Evolutionary conservation across 1,140 invertebrate species (phyloP).

Genomic region (Charaxes varanes): DNA sequence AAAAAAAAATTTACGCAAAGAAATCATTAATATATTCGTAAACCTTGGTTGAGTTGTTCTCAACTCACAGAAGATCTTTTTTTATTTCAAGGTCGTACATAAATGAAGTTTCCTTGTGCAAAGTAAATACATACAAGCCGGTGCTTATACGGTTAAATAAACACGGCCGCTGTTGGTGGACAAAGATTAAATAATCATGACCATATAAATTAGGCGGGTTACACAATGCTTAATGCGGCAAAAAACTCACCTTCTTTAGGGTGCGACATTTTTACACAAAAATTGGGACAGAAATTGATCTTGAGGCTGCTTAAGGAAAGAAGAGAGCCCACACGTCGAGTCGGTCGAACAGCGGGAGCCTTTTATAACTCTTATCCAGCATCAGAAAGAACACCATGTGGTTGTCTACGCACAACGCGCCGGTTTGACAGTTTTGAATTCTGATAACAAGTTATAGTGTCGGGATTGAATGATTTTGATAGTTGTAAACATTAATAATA

Average conservation of each 20-base stretch:
- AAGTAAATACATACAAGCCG: conserved; percentile 9
- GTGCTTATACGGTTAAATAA: conserved; percentile 19
- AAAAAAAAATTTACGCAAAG: too few relatives aligned
- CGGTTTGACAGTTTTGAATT: conserved; percentile 28
- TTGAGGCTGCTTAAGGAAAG: conserved; percentile 19
- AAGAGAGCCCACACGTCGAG: conserved; percentile 32
- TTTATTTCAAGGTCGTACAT: conserved; percentile 17
- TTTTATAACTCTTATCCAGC: conserved; percentile 59
- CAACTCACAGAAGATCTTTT: too few relatives aligned
- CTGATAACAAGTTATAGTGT: conserved; percentile 29
- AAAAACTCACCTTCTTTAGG: conserved; percentile 57
- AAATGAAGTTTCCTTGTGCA: conserved; percentile 6
- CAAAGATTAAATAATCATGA: too few relatives aligned
- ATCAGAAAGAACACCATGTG: conserved; percentile 48
- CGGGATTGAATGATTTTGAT: conserved; percentile 16
- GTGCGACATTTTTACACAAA: conserved; percentile 37
- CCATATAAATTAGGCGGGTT: conserved; percentile 30
- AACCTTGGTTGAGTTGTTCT: too few relatives aligned
- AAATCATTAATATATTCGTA: too few relatives aligned
- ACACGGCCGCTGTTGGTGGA: too few relatives aligned
- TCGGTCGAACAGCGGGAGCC: conserved; percentile 29
- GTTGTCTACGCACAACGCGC: conserved; percentile 39
- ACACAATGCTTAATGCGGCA: conserved; percentile 24
- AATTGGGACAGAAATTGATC: conserved; percentile 15
- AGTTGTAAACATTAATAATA: neutral